Conservation (phyloP, 2,113 vertebrate species). For the Barnardius zonarius region DNA sequence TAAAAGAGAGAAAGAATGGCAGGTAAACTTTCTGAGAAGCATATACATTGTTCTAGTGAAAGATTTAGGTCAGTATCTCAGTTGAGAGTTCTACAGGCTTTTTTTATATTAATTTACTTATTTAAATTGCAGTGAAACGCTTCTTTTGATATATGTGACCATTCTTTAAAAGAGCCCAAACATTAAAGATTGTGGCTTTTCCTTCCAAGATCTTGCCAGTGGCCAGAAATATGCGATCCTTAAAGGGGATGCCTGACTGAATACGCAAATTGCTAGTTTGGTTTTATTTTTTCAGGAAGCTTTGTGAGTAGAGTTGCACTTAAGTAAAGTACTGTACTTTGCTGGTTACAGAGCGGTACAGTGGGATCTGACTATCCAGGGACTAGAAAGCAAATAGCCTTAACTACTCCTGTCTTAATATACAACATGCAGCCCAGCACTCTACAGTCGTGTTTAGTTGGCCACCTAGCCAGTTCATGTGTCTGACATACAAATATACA, state of each 20-base stretch:
- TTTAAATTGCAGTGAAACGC: background rate
- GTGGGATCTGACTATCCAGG: background rate
- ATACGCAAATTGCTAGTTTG: background rate
- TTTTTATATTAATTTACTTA: background rate
- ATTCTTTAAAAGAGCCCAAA: background rate
- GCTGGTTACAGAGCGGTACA: background rate
- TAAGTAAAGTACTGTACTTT: background rate
- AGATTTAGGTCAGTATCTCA: background rate
- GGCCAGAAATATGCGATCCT: background rate
- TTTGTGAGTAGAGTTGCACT: background rate
- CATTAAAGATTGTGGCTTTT: background rate
- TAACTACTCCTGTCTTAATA: background rate
- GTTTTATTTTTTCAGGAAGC: background rate
- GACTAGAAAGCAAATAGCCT: background rate
- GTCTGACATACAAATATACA: background rate
- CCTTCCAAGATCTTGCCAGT: background rate
- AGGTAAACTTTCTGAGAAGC: background rate
- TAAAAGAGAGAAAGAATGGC: background rate
- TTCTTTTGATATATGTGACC: background rate
- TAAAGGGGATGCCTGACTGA: background rate
- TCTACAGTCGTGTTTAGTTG: background rate
- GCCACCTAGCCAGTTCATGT: too few species aligned
- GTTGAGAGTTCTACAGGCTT: background rate
- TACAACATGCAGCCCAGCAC: background rate
- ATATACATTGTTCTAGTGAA: background rate